Base-by-base conservation (phyloP, 2,888 invertebrate genomes). In the Eugnorisma glareosa region DNA sequence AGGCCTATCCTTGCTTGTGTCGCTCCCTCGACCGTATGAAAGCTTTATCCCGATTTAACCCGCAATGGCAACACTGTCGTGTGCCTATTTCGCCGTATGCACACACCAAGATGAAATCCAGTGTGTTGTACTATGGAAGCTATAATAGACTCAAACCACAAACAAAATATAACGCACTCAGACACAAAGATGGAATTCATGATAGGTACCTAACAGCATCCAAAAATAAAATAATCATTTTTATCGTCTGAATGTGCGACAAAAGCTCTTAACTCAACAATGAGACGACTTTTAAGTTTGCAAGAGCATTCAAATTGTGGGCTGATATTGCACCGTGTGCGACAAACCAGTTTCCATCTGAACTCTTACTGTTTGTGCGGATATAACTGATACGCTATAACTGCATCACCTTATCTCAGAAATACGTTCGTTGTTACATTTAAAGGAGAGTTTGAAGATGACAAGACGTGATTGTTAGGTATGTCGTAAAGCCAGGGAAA, bases 341-440 rank as follows among this genome's bases (percentile, higher is more conserved):
- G 59, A 77, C 67, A 83, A 83, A 83, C 83, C 83, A 51, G 83
- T 83, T 86, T 61, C 51, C 69, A 67, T 73, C 48, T 77, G 63
- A 61, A 72, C 73, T 82, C 77, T 74, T 80, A 59, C 70, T 66
- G 77, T 59, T 80, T 81, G 59, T 66, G 31, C 54, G 48, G 76
- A 81, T 64, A 71, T 54, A 68, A 73, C 54, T 69, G 54, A 61
- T 81, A 61, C 28, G 61, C 18, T 83, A 31, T 67, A 71, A 57
- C 21, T 79, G 13, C 51, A 70, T 51, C 35, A 40, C 31, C 28
- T 82, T 63, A 40, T 45, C 77, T 77, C 57, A 31, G 67, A 63
- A 76, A 67, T 35, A 40, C 28, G 10, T 73, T 51, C 35, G n/a
- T 37, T 79, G 7, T 45, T 31, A 1, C n/a, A 35, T 37, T 24